These are phyloP conservation scores for Tangara arthus DNA, from an alignment of 2,797 vertebrate species.

Conservation along the genomic window DNA sequence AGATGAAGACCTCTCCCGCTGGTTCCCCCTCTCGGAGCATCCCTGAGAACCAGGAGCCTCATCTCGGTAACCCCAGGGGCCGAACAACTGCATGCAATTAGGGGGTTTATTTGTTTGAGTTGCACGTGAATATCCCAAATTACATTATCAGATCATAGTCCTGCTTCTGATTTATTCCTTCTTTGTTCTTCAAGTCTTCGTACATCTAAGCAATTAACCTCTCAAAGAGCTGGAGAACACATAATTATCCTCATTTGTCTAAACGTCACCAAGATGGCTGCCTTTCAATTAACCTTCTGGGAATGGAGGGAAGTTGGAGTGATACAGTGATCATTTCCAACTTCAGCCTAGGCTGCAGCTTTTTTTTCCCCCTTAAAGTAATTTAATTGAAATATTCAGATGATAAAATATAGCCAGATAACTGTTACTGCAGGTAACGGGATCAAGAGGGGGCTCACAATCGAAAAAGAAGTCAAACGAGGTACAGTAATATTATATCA, in stretches of 20 bases:
- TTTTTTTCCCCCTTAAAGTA: conserved; percentile 57
- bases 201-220: conserved; percentile 86
- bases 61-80: background rate
- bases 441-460: conserved; percentile 61
- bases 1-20: background rate
- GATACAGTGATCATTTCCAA: conserved; percentile 81
- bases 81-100: conserved; percentile 63
- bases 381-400: conserved; percentile 79
- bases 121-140: conserved; percentile 74
- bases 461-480: conserved; percentile 62
- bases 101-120: conserved; percentile 77
- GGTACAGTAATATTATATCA: conserved; percentile 61
- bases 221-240: conserved; percentile 81
- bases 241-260: conserved; percentile 85
- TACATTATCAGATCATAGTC: conserved; percentile 76
- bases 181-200: conserved; percentile 81
- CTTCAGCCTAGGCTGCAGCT: conserved; percentile 55
- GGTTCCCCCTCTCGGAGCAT: accelerated
- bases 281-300: conserved; percentile 84
- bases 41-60: background rate
- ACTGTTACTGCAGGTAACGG: conserved; percentile 72
- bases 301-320: conserved; percentile 78
- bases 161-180: conserved; percentile 80
- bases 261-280: conserved; percentile 80
- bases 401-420: conserved; percentile 74